Evolutionary conservation across 2,888 invertebrate genomes (phyloP).

Genomic region (Entomobrya proxima): DNA sequence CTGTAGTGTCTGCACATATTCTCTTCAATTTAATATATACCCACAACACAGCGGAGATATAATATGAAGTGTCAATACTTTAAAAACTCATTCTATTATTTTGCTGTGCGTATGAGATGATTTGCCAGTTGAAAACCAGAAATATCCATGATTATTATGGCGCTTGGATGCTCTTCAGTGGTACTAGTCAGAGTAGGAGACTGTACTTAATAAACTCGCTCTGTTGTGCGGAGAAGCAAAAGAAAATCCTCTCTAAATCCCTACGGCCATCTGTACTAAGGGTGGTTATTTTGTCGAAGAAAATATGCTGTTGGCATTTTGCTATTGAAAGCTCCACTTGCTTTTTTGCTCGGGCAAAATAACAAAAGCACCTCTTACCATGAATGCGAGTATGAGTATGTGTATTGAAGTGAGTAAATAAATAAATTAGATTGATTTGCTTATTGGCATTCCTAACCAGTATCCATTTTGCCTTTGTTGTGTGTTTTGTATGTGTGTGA

Average conservation of each 20-base stretch:
- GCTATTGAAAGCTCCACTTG: not conserved
- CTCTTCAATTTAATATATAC: no score
- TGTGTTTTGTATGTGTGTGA: constrained; percentile 11
- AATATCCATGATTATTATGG: not conserved
- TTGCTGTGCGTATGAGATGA: no score
- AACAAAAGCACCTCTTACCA: not conserved
- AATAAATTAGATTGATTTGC: constrained; percentile 55
- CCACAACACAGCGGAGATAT: no score
- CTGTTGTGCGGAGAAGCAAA: no score
- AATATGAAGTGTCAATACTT: no score
- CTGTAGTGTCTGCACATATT: no score
- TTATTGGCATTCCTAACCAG: constrained; percentile 44
- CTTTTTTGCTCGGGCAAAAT: not conserved
- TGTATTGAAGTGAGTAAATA: constrained; percentile 31
- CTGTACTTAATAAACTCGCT: constrained; percentile 5
- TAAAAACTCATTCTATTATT: no score
- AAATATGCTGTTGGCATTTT: constrained; percentile 10
- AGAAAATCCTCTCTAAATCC: constrained; percentile 8
- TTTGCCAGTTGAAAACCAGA: not conserved
- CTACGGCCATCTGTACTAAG: not conserved
- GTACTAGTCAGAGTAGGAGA: not conserved
- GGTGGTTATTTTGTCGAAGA: constrained; percentile 6
- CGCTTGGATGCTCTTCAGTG: no score
- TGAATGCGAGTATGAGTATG: not conserved
- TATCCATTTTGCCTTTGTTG: constrained; percentile 35